phyloP scores from a whole-genome alignment of 2,113 vertebrate genomes.

The Varanus komodoensis region DNA sequence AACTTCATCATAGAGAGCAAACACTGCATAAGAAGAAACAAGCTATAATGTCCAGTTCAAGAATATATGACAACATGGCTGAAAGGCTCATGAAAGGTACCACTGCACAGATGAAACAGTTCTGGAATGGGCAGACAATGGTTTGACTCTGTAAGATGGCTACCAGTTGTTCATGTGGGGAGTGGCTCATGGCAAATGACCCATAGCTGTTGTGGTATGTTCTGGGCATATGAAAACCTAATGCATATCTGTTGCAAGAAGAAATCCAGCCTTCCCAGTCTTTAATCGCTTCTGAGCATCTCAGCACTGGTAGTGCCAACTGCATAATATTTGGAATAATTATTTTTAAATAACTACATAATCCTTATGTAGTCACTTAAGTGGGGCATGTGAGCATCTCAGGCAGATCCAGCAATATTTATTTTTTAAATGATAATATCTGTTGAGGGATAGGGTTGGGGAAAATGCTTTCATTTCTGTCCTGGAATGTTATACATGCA shows the following conservation, averaged over 20 bases:
- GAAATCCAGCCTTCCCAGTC: background rate
- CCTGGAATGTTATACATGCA: background rate
- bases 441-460: too few species aligned
- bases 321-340: background rate
- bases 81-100: background rate
- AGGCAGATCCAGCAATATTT: background rate
- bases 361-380: too few species aligned
- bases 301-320: background rate
- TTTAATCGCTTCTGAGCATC: background rate
- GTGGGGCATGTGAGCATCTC: background rate
- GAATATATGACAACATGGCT: background rate
- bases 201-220: background rate
- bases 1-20: too few species aligned
- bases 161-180: background rate
- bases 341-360: too few species aligned
- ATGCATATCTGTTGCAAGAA: background rate
- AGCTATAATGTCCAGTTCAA: too few species aligned
- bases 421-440: too few species aligned
- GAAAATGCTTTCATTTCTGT: too few species aligned
- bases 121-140: background rate
- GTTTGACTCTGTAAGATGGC: background rate
- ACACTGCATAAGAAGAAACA: too few species aligned
- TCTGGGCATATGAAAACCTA: background rate
- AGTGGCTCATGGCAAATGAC: too few species aligned
- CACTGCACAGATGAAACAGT: background rate